phyloP scores from a whole-genome alignment of 2,113 vertebrate species.

The Himantopus leucocephalus region DNA sequence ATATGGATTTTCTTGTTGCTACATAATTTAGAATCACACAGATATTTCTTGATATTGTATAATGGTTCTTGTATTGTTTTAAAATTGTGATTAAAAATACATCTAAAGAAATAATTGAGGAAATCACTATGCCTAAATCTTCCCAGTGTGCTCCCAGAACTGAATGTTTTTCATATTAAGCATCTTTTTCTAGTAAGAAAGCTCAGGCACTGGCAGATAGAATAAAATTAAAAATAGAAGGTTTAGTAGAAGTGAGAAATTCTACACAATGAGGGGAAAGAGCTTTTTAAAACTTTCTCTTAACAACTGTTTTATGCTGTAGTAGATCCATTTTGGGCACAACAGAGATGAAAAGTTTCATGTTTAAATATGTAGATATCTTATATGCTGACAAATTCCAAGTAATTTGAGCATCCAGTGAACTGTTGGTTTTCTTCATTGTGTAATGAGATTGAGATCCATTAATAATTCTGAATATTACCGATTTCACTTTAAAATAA shows the following conservation, averaged over 20 bases:
- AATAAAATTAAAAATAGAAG: neutral
- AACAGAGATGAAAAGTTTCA: neutral
- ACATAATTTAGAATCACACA: neutral
- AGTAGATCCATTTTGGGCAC: neutral
- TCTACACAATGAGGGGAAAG: neutral
- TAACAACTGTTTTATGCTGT: neutral
- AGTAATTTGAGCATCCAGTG: neutral
- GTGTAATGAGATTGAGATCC: neutral
- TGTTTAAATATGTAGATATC: neutral
- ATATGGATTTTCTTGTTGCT: neutral
- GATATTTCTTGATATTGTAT: neutral
- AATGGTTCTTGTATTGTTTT: neutral
- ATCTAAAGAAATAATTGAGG: conserved; percentile 6
- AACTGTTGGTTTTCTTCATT: neutral
- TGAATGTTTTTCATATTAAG: neutral
- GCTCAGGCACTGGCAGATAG: neutral
- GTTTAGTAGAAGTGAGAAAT: neutral
- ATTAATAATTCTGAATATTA: neutral
- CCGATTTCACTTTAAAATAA: neutral
- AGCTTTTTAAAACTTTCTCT: neutral
- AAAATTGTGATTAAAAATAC: neutral
- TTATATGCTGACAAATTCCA: neutral
- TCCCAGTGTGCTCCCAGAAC: neutral
- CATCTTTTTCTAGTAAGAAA: neutral
- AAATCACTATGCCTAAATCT: neutral